Conservation (phyloP, 1,140 invertebrate genomes). For the Probaryconus sp. region DNA sequence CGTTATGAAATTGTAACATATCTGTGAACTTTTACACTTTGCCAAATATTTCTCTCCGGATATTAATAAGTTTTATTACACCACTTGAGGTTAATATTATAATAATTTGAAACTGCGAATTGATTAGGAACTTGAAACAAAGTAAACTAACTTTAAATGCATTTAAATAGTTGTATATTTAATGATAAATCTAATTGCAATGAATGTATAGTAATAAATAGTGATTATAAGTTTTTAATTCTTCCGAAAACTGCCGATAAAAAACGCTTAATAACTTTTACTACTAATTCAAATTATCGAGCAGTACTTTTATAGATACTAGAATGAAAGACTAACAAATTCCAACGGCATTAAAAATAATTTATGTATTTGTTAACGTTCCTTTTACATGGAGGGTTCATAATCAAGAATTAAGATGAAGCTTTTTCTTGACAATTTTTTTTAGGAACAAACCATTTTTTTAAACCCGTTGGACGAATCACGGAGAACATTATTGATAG, state of each 20-base stretch:
- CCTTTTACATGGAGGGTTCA: too few species aligned
- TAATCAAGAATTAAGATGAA: slow-evolving; percentile 4
- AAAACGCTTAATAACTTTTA: slow-evolving; percentile 53
- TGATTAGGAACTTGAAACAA: slow-evolving; percentile 3
- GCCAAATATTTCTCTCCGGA: slow-evolving; percentile 21
- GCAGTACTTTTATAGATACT: slow-evolving; percentile 24
- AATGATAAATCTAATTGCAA: slow-evolving; percentile 17
- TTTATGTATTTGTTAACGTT: background rate
- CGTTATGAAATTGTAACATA: slow-evolving; percentile 27
- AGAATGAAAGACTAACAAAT: slow-evolving; percentile 7
- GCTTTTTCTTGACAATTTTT: slow-evolving; percentile 11
- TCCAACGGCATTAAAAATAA: background rate
- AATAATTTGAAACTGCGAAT: slow-evolving; percentile 7
- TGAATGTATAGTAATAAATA: slow-evolving; percentile 31
- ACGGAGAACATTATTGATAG: slow-evolving; percentile 2
- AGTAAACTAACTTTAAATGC: too few species aligned
- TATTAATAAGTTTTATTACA: background rate
- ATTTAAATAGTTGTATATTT: slow-evolving; percentile 6
- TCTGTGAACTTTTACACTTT: background rate
- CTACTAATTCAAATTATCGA: slow-evolving; percentile 9
- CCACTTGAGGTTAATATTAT: too few species aligned
- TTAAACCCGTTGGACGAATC: too few species aligned
- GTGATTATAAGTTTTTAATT: slow-evolving; percentile 35
- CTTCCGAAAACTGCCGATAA: slow-evolving; percentile 61
- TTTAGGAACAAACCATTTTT: too few species aligned